Percentiles rank a stretch among this genome's conserved stretches.
These are phyloP conservation scores for Chelon labrosus DNA, from an alignment of 2,797 vertebrate species.

Conservation along the genomic window DNA sequence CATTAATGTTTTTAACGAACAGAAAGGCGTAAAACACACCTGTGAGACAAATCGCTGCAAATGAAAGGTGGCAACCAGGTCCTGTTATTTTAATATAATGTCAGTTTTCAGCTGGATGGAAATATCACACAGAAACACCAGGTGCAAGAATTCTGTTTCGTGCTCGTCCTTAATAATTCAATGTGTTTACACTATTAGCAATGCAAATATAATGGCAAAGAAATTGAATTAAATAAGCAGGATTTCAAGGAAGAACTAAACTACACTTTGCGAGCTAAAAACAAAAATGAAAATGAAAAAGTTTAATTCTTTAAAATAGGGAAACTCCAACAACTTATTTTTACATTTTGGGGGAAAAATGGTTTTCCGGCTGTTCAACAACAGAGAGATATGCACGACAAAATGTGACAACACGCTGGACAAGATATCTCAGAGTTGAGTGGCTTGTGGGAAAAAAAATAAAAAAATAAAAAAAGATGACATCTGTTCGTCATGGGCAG, in stretches of 20 bases:
- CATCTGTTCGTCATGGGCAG: constrained; percentile 71
- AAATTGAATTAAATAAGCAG: neutral
- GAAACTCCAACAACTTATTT: neutral
- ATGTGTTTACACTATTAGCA: neutral
- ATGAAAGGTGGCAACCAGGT: constrained; percentile 30
- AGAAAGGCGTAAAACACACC: constrained; percentile 12
- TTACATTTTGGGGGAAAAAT: constrained; percentile 3
- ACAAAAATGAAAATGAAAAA: too few relatives aligned
- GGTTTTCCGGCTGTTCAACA: too few relatives aligned
- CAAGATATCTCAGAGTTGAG: constrained; percentile 37
- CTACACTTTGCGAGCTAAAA: too few relatives aligned
- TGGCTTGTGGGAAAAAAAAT: constrained; percentile 61
- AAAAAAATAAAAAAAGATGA: constrained; percentile 33
- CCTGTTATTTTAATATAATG: constrained; percentile 27
- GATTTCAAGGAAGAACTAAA: too few relatives aligned
- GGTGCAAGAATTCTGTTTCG: neutral
- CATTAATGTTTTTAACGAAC: constrained; percentile 5
- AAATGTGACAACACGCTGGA: constrained; percentile 39
- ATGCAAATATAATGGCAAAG: neutral
- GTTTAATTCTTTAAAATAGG: neutral
- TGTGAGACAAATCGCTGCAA: constrained; percentile 32
- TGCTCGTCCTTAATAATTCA: neutral
- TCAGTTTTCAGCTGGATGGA: constrained; percentile 24
- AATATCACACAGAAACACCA: neutral
- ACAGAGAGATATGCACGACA: constrained; percentile 3